These are phyloP conservation scores for Drosophila baimaii DNA, from an alignment of 1,140 invertebrate genomes.

Conservation along the genomic window DNA sequence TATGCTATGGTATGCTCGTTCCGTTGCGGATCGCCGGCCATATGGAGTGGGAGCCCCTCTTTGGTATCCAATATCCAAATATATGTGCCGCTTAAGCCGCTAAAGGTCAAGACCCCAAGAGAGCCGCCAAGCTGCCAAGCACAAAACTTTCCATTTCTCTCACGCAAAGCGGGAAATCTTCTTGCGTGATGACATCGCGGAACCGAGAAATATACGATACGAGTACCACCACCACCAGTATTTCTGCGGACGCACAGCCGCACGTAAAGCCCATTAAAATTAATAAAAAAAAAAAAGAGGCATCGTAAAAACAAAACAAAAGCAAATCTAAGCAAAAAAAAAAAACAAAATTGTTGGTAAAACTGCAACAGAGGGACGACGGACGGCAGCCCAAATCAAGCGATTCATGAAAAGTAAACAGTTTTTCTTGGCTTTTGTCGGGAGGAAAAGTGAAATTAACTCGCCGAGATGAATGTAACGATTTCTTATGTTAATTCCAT, in stretches of 20 bases:
- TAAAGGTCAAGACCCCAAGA: slow-evolving; percentile 59
- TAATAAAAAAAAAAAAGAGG: slow-evolving; percentile 72
- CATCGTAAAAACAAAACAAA: slow-evolving; percentile 41
- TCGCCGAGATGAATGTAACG: slow-evolving; percentile 19
- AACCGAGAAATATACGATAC: slow-evolving; percentile 39
- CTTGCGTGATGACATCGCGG: slow-evolving; percentile 73
- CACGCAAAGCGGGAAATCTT: slow-evolving; percentile 73
- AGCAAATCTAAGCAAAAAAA: slow-evolving; percentile 41
- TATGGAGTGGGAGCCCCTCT: slow-evolving; percentile 33
- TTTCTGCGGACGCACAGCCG: slow-evolving; percentile 24
- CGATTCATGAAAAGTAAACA: slow-evolving; percentile 59
- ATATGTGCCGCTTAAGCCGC: slow-evolving; percentile 14
- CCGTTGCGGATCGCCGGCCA: slow-evolving; percentile 58
- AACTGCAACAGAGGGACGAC: no score
- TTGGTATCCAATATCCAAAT: slow-evolving; percentile 21
- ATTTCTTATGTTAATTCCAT: slow-evolving; percentile 59
- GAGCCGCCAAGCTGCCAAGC: background rate
- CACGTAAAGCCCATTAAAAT: slow-evolving; percentile 77
- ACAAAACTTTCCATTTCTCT: slow-evolving; percentile 77
- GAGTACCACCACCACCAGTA: background rate
- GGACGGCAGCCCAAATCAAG: slow-evolving; percentile 70
- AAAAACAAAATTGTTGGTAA: slow-evolving; percentile 20
- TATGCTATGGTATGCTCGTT: slow-evolving; percentile 52
- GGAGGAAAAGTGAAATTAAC: slow-evolving; percentile 76
- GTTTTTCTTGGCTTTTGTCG: slow-evolving; percentile 75